A percentile compares a stretch with the other conserved stretches of the same genome.
Evolutionary conservation across 1,140 invertebrate species (phyloP).

Genomic region (Drosophila ercepeae): DNA sequence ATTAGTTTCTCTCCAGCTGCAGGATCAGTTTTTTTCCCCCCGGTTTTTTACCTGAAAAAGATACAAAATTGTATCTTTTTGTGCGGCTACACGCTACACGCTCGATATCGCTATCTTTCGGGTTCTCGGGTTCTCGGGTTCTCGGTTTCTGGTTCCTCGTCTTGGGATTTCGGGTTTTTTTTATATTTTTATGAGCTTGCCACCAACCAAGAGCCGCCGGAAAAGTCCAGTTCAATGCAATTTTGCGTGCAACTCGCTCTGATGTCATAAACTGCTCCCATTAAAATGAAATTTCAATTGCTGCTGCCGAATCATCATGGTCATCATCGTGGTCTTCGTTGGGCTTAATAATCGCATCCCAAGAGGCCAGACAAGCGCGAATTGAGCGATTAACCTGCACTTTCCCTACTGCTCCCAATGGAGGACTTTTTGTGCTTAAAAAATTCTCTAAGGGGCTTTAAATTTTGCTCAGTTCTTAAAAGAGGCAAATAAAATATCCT

Average conservation of each 20-base stretch:
- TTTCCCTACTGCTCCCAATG: slow-evolving; percentile 49
- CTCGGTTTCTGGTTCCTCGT: background rate
- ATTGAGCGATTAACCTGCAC: slow-evolving; percentile 64
- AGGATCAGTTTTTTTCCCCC: slow-evolving; percentile 14
- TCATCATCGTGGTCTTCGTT: background rate
- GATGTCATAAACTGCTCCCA: slow-evolving; percentile 42
- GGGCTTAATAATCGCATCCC: slow-evolving; percentile 1
- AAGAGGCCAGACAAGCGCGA: slow-evolving; percentile 16
- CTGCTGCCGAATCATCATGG: background rate
- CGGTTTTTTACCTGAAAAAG: slow-evolving; percentile 30
- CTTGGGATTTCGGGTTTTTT: slow-evolving; percentile 3
- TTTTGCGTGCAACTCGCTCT: slow-evolving; percentile 25
- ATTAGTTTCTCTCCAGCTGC: slow-evolving; percentile 70
- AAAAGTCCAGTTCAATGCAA: slow-evolving; percentile 17
- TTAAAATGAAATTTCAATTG: slow-evolving; percentile 25
- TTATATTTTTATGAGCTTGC: slow-evolving; percentile 49
- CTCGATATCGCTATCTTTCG: slow-evolving; percentile 11
- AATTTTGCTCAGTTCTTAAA: too few species aligned
- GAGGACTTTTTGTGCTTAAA: too few species aligned
- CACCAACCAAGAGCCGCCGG: slow-evolving; percentile 55
- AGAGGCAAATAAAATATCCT: too few species aligned
- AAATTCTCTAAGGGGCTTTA: too few species aligned
- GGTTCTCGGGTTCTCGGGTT: background rate
- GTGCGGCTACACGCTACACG: slow-evolving; percentile 69
- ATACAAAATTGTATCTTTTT: slow-evolving; percentile 70